Percentiles rank a stretch among this genome's conserved stretches.
Conservation (phyloP, 2,797 vertebrate species). For the Bradypus variegatus region DNA sequence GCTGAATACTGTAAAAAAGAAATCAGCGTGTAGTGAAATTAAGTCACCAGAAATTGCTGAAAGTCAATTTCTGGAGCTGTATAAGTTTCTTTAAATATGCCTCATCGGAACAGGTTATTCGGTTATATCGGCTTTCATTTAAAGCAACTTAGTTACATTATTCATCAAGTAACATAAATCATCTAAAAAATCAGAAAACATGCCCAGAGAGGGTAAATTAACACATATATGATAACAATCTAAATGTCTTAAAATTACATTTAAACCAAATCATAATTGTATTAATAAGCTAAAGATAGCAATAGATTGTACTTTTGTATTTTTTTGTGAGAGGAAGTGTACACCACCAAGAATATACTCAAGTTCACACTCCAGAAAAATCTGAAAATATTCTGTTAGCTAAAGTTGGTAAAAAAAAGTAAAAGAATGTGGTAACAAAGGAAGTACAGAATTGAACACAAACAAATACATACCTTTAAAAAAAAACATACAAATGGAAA, state of each 20-base stretch:
- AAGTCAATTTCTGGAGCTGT: slow-evolving; percentile 46
- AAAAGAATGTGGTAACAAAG: not conserved
- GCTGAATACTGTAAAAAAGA: slow-evolving; percentile 59
- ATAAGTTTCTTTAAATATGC: slow-evolving; percentile 33
- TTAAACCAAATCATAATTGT: not conserved
- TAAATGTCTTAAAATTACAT: not conserved
- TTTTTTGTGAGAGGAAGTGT: not conserved
- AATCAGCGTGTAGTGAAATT: slow-evolving; percentile 59
- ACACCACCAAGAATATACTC: not conserved
- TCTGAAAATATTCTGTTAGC: not conserved
- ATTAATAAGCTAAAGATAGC: not conserved
- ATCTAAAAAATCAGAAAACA: not conserved
- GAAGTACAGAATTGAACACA: not conserved
- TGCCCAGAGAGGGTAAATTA: not conserved
- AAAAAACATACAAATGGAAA: not conserved
- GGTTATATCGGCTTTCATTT: not conserved
- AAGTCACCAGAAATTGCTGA: slow-evolving; percentile 50
- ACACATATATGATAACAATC: not conserved
- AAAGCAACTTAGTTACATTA: not conserved
- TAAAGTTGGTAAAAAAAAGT: not conserved
- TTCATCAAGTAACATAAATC: not conserved
- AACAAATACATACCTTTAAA: slow-evolving; percentile 57
- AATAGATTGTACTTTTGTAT: not conserved
- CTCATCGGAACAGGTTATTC: slow-evolving; percentile 5
- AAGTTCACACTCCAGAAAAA: not conserved